Base-by-base conservation (phyloP, 2,113 vertebrate species). In the Podilymbus podiceps region DNA sequence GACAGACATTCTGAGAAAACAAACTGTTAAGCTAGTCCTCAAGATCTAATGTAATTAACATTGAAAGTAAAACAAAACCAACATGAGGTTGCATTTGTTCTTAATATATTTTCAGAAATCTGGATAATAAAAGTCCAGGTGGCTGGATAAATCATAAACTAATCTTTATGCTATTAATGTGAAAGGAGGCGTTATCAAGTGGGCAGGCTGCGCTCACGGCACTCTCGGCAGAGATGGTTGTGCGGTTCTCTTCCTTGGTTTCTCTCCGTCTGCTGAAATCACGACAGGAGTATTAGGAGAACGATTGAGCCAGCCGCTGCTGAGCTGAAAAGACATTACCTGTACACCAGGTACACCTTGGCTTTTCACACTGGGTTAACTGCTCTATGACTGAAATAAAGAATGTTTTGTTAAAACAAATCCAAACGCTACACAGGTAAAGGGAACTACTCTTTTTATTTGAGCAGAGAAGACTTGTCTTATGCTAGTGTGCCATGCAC, bases 1-100 rank as follows among this genome's bases (percentile, higher is more conserved):
- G 80, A 53, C 38, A 78, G 62, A 69, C 92, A 78, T 83, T 90
- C 82, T 73, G 71, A 68, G 87, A 53, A 97, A 78, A 97, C 28
- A 89, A 68, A 62, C 56, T 82, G 21, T 77, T 79, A 89, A 90
- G 58, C 23, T 68, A 80, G 28, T 52, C n/a, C 60, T 89, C 38
- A 44, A 91, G 76, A 77, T 56, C 44, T 83, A 67, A 33, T 58
- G 49, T 83, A 82, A 83, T 93, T 76, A 93, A 75, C 27, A 74
- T 25, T 40, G 79, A 83, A 92, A 25, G n/a, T 30, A 38, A 76
- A 76, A 71, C 18, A 53, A 69, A 91, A 63, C 23, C 28, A 53
- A n/a, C 15, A 78, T 76, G 28, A 4, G 18, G 9, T 11, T 89
- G 60, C 84, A 49, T 60, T 71, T 72, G 20, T 28, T 75, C 79